Evolutionary conservation across 1,140 invertebrate species (phyloP).

Genomic region (Drosophila neocordata): DNA sequence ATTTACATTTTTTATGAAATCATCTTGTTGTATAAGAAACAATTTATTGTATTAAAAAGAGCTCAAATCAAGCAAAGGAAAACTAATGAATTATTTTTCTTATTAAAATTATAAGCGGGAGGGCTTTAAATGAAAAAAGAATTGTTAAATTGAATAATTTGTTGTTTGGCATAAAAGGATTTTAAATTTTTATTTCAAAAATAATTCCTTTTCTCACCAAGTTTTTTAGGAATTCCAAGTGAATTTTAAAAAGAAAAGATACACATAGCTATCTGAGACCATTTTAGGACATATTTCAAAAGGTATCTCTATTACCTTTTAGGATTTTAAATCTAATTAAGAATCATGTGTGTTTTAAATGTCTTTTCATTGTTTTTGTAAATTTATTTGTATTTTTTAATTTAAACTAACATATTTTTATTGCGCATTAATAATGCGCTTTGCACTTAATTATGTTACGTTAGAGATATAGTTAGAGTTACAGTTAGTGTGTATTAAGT

Average conservation of each 20-base stretch:
- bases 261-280: too few relatives aligned
- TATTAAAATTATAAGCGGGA: too few relatives aligned
- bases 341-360: neutral
- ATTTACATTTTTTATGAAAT: conserved; percentile 45
- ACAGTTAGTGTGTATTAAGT: conserved; percentile 71
- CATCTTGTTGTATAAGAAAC: conserved; percentile 55
- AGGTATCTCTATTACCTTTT: neutral
- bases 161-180: too few relatives aligned
- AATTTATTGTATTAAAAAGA: conserved; percentile 57
- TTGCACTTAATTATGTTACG: conserved; percentile 67
- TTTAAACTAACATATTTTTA: conserved; percentile 72
- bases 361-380: neutral
- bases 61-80: conserved; percentile 9
- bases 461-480: conserved; percentile 69
- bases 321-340: neutral
- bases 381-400: conserved; percentile 9
- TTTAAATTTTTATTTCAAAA: too few relatives aligned
- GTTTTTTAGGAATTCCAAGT: too few relatives aligned
- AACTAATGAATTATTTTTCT: neutral
- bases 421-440: conserved; percentile 52
- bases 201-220: too few relatives aligned
- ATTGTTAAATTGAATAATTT: too few relatives aligned
- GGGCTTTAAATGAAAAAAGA: too few relatives aligned
- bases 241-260: too few relatives aligned
- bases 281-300: too few relatives aligned